Evolutionary conservation across 2,888 invertebrate genomes (phyloP).

Genomic region (Agrotis exclamationis): DNA sequence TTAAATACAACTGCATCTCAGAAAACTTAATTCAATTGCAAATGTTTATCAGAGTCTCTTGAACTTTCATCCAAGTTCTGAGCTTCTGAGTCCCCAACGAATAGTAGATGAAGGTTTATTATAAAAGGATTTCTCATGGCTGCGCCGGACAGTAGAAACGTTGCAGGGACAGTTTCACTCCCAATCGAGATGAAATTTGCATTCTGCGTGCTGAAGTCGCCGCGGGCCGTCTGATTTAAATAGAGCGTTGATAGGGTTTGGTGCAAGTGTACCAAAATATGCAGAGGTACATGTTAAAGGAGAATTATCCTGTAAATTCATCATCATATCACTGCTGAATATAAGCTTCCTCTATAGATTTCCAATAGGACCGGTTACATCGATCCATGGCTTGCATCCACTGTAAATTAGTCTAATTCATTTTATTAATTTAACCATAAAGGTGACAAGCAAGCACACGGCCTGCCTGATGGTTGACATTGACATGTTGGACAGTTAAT

Average conservation of each 20-base stretch:
- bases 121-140: constrained; percentile 62
- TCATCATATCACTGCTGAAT: too few species aligned
- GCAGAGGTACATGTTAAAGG: too few species aligned
- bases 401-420: too few species aligned
- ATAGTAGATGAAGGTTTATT: constrained; percentile 51
- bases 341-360: too few species aligned
- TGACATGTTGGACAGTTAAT: too few species aligned
- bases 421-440: too few species aligned
- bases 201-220: constrained; percentile 81
- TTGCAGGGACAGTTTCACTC: constrained; percentile 76
- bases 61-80: constrained; percentile 49
- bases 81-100: constrained; percentile 21
- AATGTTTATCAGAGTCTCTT: constrained; percentile 53
- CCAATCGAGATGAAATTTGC: constrained; percentile 85
- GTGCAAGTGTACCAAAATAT: constrained; percentile 56
- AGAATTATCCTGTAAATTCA: too few species aligned
- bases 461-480: too few species aligned
- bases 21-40: constrained; percentile 41
- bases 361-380: too few species aligned
- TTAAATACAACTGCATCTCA: not conserved
- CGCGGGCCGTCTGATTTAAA: constrained; percentile 74
- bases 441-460: too few species aligned
- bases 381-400: too few species aligned
- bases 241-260: constrained; percentile 70
- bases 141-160: constrained; percentile 56